A percentile compares a stretch with the other conserved stretches of the same genome.
Evolutionary conservation across 2,888 invertebrate genomes (phyloP).

Genomic region (Dryobota labecula): DNA sequence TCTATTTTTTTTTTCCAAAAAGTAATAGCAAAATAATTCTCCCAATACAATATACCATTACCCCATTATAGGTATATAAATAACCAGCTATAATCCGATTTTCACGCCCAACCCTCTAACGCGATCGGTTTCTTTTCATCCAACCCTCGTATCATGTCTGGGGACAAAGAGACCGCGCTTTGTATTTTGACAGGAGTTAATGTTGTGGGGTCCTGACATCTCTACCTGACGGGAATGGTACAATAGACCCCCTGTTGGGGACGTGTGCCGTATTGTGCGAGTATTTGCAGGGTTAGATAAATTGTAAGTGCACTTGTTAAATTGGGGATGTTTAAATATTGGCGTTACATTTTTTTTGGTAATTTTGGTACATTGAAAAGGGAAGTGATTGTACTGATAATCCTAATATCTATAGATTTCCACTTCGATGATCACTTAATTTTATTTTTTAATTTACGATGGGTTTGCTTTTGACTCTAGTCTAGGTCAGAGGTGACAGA

Average conservation of each 20-base stretch:
- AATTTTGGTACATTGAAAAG: background rate
- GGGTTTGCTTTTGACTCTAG: too few species aligned
- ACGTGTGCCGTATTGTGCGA: conserved; percentile 70
- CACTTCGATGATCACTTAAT: background rate
- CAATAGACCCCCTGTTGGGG: conserved; percentile 66
- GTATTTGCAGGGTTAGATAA: conserved; percentile 72
- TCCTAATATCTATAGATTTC: background rate
- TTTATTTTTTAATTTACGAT: too few species aligned
- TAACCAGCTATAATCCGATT: conserved; percentile 74
- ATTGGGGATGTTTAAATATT: conserved; percentile 48
- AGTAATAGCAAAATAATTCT: conserved; percentile 15
- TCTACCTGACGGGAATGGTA: conserved; percentile 76
- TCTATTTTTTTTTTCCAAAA: background rate
- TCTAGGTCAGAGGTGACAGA: too few species aligned
- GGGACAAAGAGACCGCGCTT: conserved; percentile 78
- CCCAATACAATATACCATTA: conserved; percentile 47
- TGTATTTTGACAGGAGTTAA: conserved; percentile 89
- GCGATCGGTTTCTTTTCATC: conserved; percentile 66
- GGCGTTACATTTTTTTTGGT: conserved; percentile 12
- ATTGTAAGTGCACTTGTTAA: conserved; percentile 69
- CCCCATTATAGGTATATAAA: conserved; percentile 63
- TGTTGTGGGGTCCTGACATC: conserved; percentile 77
- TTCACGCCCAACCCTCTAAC: conserved; percentile 75
- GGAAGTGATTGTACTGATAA: too few species aligned
- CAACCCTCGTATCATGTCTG: conserved; percentile 80